These are phyloP conservation scores for Euthynnus affinis DNA, from an alignment of 2,797 vertebrate species.

Conservation along the genomic window DNA sequence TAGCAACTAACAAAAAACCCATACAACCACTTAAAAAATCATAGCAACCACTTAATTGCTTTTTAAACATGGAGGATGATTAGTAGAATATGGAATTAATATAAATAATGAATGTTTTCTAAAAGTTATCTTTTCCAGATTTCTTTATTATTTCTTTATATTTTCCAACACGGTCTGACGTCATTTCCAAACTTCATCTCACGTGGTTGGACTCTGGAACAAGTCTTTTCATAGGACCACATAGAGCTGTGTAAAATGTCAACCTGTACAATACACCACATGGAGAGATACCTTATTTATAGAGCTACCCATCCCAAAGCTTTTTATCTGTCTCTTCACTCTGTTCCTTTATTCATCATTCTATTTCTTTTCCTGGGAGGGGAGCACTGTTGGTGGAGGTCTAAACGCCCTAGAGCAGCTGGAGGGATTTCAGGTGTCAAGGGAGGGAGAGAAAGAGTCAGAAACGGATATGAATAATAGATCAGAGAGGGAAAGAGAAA, in stretches of 20 bases:
- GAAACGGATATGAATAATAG: conserved; percentile 75
- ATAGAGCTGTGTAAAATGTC: conserved; percentile 57
- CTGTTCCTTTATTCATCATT: conserved; percentile 78
- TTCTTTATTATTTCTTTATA: no score
- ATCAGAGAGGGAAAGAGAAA: conserved; percentile 61
- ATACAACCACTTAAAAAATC: neutral
- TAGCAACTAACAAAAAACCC: neutral
- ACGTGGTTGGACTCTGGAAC: neutral
- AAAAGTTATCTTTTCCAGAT: neutral
- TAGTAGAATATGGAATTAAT: no score
- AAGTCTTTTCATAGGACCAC: conserved; percentile 20
- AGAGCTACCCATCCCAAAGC: conserved; percentile 54
- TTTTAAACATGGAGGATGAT: no score
- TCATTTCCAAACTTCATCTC: conserved; percentile 1
- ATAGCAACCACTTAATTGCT: no score
- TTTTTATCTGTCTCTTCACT: conserved; percentile 66
- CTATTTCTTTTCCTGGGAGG: conserved; percentile 61
- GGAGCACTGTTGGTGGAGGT: conserved; percentile 55
- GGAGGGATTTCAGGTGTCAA: conserved; percentile 72
- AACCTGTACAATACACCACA: conserved; percentile 43
- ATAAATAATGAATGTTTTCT: no score
- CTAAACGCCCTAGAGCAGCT: conserved; percentile 62
- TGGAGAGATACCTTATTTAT: conserved; percentile 52
- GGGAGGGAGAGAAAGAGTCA: conserved; percentile 55
- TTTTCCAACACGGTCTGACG: neutral